Conservation (phyloP, 35 echinoderm and acorn worm genomes). For the Hemicentrotus pulcherrimus region DNA sequence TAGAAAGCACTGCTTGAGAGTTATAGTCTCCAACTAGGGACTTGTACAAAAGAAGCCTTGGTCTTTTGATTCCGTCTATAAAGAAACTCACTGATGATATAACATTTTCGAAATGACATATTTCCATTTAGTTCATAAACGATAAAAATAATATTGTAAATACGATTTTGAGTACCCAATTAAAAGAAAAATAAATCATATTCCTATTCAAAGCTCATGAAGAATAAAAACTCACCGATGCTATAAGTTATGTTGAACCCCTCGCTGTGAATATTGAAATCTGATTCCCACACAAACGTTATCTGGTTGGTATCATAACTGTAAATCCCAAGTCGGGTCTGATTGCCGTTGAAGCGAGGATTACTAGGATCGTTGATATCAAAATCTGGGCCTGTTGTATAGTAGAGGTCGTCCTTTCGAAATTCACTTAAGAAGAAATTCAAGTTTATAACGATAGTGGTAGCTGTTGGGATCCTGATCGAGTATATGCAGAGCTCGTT, state of each 20-base stretch:
- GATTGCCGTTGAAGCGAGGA: neutral
- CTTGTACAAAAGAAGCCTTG: too few species aligned
- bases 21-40: neutral
- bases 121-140: too few species aligned
- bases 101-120: neutral
- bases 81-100: neutral
- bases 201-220: too few species aligned
- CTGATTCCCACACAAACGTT: conserved; percentile 50
- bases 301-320: conserved; percentile 48
- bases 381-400: neutral
- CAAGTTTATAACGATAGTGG: conserved; percentile 20
- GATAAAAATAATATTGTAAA: too few species aligned
- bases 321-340: neutral
- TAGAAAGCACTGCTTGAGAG: neutral
- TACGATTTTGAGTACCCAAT: neutral
- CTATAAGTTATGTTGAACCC: conserved; percentile 51
- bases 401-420: conserved; percentile 46
- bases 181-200: neutral
- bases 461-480: conserved; percentile 44
- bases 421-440: conserved; percentile 18
- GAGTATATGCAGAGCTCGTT: conserved; percentile 46
- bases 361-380: neutral
- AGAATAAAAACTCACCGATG: conserved; percentile 47
- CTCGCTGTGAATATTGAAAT: conserved; percentile 36
- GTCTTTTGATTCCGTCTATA: too few species aligned